phyloP scores from a whole-genome alignment of 92 coral and sea anemone genomes.

The Siderastrea siderea region DNA sequence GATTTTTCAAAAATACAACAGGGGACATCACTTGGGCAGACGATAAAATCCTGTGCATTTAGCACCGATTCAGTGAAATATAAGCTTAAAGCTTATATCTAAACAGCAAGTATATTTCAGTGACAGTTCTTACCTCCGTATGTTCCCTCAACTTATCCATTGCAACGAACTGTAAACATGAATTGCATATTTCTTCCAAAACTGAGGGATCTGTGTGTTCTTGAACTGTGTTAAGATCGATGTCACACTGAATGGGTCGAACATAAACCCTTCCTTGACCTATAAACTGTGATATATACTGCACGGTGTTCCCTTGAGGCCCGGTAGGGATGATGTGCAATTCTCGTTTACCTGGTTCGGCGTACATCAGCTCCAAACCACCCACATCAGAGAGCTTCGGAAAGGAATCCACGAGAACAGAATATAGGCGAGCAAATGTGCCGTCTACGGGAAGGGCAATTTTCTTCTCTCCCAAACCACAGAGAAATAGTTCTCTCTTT shows the following conservation, averaged over 20 bases:
- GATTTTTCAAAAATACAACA: neutral
- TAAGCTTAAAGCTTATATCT: slow-evolving; percentile 2
- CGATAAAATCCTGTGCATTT: neutral
- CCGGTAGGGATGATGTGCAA: slow-evolving; percentile 34
- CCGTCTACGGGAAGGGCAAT: slow-evolving; percentile 25
- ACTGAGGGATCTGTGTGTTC: slow-evolving; percentile 28
- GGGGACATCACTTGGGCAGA: slow-evolving; percentile 1
- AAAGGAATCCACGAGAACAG: slow-evolving; percentile 32
- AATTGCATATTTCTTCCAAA: slow-evolving; percentile 53
- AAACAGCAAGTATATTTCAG: slow-evolving; percentile 11
- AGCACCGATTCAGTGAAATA: slow-evolving; percentile 9
- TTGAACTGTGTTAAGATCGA: slow-evolving; percentile 26
- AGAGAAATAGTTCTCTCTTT: slow-evolving; percentile 33
- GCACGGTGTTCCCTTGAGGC: slow-evolving; percentile 48
- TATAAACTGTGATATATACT: slow-evolving; percentile 43
- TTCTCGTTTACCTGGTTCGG: neutral
- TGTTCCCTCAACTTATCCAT: slow-evolving; percentile 23
- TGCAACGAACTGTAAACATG: slow-evolving; percentile 21
- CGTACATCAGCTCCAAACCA: too few species aligned
- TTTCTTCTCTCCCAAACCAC: slow-evolving; percentile 48
- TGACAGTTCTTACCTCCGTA: slow-evolving; percentile 10
- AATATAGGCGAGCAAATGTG: slow-evolving; percentile 8
- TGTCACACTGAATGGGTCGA: slow-evolving; percentile 72
- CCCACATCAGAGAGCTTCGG: slow-evolving; percentile 29
- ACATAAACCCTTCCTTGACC: slow-evolving; percentile 68